These are phyloP conservation scores for Andrena camellia DNA, from an alignment of 2,888 invertebrate genomes.

Conservation along the genomic window DNA sequence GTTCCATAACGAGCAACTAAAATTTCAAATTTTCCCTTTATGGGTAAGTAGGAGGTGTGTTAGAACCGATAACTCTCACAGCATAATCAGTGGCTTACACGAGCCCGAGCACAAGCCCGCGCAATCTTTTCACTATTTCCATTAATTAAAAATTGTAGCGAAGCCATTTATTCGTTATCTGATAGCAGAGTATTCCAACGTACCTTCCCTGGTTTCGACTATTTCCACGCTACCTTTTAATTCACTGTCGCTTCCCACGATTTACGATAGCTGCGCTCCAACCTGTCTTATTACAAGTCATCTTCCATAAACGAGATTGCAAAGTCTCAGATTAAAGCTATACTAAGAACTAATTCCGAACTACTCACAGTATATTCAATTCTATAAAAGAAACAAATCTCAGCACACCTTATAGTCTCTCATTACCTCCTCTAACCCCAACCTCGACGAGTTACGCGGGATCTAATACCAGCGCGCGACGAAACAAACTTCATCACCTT, in stretches of 20 bases:
- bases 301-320: not conserved
- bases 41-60: not conserved
- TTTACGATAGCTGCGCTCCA: not conserved
- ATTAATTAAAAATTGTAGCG: not conserved
- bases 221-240: not conserved
- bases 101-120: not conserved
- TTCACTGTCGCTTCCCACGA: not conserved
- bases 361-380: no score
- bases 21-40: not conserved
- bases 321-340: not conserved
- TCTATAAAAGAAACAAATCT: no score
- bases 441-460: no score
- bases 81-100: not conserved
- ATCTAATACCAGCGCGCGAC: no score
- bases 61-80: constrained; percentile 7
- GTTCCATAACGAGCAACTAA: not conserved
- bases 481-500: no score
- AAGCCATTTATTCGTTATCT: not conserved
- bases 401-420: no score
- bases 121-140: not conserved
- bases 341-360: no score
- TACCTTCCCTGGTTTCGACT: not conserved
- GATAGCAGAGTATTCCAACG: not conserved
- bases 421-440: no score
- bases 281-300: not conserved